phyloP scores from a whole-genome alignment of 2,113 vertebrate genomes.

The Psittacula cyanocephala region DNA sequence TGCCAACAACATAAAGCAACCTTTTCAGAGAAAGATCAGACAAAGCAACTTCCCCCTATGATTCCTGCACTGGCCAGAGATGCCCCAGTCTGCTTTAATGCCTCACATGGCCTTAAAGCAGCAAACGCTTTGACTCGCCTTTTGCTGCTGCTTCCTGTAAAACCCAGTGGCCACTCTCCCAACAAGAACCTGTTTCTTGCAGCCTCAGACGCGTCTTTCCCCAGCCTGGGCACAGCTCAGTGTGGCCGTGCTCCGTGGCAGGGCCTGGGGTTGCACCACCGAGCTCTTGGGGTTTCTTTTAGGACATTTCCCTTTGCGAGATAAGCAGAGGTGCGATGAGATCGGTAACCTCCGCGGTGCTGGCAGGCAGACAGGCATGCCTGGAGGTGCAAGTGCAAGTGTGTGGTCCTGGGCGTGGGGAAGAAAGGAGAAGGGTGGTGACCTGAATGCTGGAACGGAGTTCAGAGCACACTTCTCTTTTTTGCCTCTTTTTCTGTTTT shows the following conservation, averaged over 20 bases:
- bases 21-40: neutral
- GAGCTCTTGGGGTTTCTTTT: constrained; percentile 17
- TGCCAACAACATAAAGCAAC: neutral
- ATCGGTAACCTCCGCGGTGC: neutral
- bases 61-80: neutral
- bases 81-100: neutral
- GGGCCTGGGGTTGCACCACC: neutral
- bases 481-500: neutral
- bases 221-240: neutral
- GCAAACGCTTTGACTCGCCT: neutral
- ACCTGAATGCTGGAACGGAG: constrained; percentile 46
- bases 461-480: neutral
- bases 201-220: neutral
- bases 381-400: constrained; percentile 33
- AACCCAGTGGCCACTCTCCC: neutral
- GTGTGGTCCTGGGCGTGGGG: constrained; percentile 60
- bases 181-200: neutral
- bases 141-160: neutral
- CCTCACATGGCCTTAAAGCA: neutral
- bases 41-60: neutral
- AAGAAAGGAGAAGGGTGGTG: constrained; percentile 44
- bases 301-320: constrained; percentile 37
- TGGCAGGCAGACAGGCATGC: constrained; percentile 28
- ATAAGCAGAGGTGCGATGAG: neutral
- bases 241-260: neutral